A percentile compares a stretch with the other conserved stretches of the same genome.
phyloP scores from a whole-genome alignment of 2,797 vertebrate genomes.

The Gymnothorax reevesii region DNA sequence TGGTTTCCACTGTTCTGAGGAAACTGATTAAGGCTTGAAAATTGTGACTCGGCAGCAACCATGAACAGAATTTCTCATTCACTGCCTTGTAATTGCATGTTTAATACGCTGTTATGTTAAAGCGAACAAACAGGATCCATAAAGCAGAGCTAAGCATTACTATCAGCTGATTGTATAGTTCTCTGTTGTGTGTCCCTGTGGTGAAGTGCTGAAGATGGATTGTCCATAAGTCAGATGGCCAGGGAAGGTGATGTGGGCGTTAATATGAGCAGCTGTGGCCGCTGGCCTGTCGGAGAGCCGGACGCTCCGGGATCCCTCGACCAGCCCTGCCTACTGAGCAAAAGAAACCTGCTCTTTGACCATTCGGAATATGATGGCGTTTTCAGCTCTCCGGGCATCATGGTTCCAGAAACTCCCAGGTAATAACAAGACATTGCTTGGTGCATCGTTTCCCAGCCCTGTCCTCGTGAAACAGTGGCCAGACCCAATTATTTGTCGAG shows the following conservation, averaged over 20 bases:
- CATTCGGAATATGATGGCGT: conserved; percentile 35
- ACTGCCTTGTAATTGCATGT: not conserved
- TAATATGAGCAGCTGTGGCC: conserved; percentile 54
- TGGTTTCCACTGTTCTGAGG: not conserved
- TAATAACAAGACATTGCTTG: conserved; percentile 37
- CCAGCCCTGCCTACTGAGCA: conserved; percentile 57
- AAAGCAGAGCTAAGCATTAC: too few species aligned
- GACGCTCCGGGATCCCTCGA: conserved; percentile 56
- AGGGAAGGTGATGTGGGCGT: conserved; percentile 34
- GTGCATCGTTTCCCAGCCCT: not conserved
- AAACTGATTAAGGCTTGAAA: not conserved
- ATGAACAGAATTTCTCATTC: too few species aligned
- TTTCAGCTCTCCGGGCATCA: conserved; percentile 22
- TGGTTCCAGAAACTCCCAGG: conserved; percentile 74
- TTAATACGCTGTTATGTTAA: not conserved
- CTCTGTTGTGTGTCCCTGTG: not conserved
- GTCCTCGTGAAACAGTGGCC: too few species aligned
- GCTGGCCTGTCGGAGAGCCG: conserved; percentile 46
- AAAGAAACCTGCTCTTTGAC: conserved; percentile 44
- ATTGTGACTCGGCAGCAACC: too few species aligned
- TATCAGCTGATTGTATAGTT: not conserved
- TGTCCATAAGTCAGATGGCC: not conserved
- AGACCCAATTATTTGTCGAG: too few species aligned
- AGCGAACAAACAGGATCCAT: too few species aligned
- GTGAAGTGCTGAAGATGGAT: not conserved